phyloP scores from a whole-genome alignment of 2,113 vertebrate genomes.

The Ondatra zibethicus region DNA sequence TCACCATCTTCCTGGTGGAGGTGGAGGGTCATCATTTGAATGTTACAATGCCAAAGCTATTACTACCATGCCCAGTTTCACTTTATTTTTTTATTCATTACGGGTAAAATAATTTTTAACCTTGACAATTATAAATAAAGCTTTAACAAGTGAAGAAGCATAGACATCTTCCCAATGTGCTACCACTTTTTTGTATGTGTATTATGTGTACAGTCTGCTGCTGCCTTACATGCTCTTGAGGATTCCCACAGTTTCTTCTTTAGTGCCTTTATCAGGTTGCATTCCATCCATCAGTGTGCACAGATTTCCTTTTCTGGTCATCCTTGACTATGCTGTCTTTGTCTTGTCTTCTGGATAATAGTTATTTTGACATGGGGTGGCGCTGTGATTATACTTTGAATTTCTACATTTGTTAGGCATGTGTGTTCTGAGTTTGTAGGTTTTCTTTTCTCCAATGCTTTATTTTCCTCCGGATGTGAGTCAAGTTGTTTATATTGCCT shows the following conservation, averaged over 20 bases:
- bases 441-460: background rate
- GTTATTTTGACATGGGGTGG: background rate
- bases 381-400: background rate
- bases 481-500: background rate
- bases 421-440: background rate
- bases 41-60: background rate
- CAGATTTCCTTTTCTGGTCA: background rate
- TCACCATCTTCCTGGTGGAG: background rate
- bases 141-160: background rate
- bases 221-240: background rate
- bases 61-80: no score
- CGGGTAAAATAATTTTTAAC: background rate
- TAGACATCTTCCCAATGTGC: background rate
- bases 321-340: fast-evolving
- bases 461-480: no score
- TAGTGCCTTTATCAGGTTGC: background rate
- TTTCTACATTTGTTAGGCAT: background rate
- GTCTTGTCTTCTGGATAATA: background rate
- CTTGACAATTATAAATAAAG: background rate
- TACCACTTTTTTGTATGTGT: background rate
- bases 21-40: background rate
- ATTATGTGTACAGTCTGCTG: no score
- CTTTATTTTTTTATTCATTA: background rate
- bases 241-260: background rate
- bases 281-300: background rate